phyloP scores from a whole-genome alignment of 1,140 invertebrate genomes.

The Carposina sasakii region DNA sequence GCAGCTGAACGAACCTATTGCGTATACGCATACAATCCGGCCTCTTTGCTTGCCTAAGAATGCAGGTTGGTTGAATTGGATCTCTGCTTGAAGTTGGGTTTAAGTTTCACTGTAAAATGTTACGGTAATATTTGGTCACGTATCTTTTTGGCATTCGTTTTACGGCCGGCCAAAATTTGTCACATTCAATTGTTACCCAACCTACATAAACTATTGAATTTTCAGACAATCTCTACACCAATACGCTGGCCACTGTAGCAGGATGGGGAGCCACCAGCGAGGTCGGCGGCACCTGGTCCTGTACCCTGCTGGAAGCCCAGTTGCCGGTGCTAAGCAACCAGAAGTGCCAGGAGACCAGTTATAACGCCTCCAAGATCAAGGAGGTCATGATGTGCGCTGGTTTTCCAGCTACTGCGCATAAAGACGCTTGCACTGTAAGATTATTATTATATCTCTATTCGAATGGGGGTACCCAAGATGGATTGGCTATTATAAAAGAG shows the following conservation, averaged over 20 bases:
- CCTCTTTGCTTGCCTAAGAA: conserved; percentile 83
- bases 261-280: conserved; percentile 90
- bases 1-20: conserved; percentile 80
- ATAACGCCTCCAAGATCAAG: conserved; percentile 84
- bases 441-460: conserved; percentile 33
- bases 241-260: conserved; percentile 78
- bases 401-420: conserved; percentile 80
- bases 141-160: too few species aligned
- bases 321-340: conserved; percentile 85
- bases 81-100: too few species aligned
- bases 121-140: too few species aligned
- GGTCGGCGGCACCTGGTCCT: conserved; percentile 85
- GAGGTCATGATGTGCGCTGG: conserved; percentile 92
- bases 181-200: too few species aligned
- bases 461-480: too few species aligned
- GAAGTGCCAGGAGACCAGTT: conserved; percentile 83
- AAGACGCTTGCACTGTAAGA: conserved; percentile 87
- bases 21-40: conserved; percentile 80
- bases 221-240: conserved; percentile 78
- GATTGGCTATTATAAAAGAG: too few species aligned
- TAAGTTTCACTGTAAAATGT: too few species aligned
- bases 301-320: conserved; percentile 84
- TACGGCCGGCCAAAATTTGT: too few species aligned
- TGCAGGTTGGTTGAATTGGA: conserved; percentile 71
- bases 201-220: neutral